Evolutionary conservation across 1,140 invertebrate genomes (phyloP).

Genomic region (Littorina saxatilis): DNA sequence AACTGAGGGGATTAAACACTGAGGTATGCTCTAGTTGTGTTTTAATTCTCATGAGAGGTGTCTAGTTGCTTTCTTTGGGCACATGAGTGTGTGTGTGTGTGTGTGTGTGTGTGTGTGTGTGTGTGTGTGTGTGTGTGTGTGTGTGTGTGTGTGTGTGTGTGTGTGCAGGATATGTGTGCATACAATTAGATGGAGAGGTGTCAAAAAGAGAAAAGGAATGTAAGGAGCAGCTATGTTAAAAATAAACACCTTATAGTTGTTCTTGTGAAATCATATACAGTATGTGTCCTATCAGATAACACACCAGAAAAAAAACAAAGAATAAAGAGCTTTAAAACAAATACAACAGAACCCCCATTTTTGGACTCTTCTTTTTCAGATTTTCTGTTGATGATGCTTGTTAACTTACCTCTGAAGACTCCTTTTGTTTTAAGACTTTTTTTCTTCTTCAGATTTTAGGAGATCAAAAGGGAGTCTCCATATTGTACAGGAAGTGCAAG

Average conservation of each 20-base stretch:
- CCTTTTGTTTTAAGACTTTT: too few species aligned
- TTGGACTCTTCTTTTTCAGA: too few species aligned
- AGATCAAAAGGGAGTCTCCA: too few species aligned
- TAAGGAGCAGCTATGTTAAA: not conserved
- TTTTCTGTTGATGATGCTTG: too few species aligned
- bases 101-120: slow-evolving; percentile 8
- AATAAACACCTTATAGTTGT: not conserved
- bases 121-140: slow-evolving; percentile 2
- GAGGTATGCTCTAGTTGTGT: not conserved
- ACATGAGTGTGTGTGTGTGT: not conserved
- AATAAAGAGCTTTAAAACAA: too few species aligned
- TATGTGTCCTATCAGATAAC: not conserved
- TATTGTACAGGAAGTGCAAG: too few species aligned
- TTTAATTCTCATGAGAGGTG: not conserved
- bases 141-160: not conserved
- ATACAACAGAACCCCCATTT: too few species aligned
- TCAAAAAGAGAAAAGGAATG: not conserved
- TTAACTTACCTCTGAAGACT: too few species aligned
- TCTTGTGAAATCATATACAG: not conserved
- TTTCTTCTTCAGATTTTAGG: too few species aligned
- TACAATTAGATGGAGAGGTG: not conserved
- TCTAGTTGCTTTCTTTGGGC: not conserved
- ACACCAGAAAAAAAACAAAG: not conserved
- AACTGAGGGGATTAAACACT: not conserved
- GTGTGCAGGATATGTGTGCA: not conserved